These are phyloP conservation scores for Spilarctia lutea DNA, from an alignment of 2,888 invertebrate genomes.

Conservation along the genomic window DNA sequence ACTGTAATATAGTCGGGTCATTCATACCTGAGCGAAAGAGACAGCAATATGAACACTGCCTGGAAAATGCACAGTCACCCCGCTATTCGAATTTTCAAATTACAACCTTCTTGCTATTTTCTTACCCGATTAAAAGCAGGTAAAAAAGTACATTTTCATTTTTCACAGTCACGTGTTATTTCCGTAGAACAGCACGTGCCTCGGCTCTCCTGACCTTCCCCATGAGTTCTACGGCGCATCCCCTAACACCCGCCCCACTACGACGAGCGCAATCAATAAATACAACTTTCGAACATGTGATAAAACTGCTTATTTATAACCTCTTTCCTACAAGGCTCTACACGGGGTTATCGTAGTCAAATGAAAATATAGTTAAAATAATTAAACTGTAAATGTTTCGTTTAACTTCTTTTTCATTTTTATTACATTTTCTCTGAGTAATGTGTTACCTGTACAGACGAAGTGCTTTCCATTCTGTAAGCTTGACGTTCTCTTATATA, in stretches of 20 bases:
- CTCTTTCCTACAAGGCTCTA: slow-evolving; percentile 34
- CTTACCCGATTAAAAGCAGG: neutral
- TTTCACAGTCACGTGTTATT: slow-evolving; percentile 42
- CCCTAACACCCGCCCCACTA: slow-evolving; percentile 51
- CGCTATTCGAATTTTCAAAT: slow-evolving; percentile 4
- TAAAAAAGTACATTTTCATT: slow-evolving; percentile 10
- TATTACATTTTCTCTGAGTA: neutral
- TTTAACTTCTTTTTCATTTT: neutral
- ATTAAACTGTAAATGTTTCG: slow-evolving; percentile 6
- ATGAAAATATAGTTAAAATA: slow-evolving; percentile 8
- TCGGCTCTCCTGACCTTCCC: slow-evolving; percentile 71
- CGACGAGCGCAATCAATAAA: slow-evolving; percentile 72
- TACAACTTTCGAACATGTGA: slow-evolving; percentile 61
- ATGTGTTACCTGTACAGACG: slow-evolving; percentile 10
- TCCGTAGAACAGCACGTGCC: slow-evolving; percentile 38
- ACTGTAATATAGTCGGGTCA: neutral
- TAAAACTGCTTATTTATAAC: slow-evolving; percentile 54
- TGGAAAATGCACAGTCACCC: slow-evolving; percentile 13
- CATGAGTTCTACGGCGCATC: slow-evolving; percentile 67
- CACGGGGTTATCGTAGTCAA: slow-evolving; percentile 2
- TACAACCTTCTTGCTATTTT: neutral
- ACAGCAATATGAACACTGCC: neutral
- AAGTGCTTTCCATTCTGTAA: neutral
- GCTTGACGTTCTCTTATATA: neutral
- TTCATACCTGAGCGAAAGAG: slow-evolving; percentile 8